Evolutionary conservation across 2,888 invertebrate genomes (phyloP), one percentile per base, ranked within the genome.

Genomic region (Eubasilissa splendida): DNA sequence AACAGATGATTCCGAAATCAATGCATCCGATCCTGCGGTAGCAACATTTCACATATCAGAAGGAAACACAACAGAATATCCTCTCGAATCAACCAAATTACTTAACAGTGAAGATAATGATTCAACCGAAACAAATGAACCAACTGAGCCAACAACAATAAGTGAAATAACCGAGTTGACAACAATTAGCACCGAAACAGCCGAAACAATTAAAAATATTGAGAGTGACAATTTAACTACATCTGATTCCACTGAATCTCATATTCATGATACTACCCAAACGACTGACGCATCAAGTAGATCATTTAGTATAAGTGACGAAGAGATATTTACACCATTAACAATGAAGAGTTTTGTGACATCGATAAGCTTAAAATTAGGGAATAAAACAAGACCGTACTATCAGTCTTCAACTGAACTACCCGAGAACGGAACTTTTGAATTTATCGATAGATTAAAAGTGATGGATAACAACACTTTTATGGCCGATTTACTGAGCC

Each of bases 351-450:
- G 91, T 78, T 89, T 88, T 12, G 89, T 89, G 81, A 91, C 91
- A 71, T 91, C 91, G 2, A 89, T 91, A 5, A 92, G 90, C 85
- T 88, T 90, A 76, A 88, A 91, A 85, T 88, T 92, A 9, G 91
- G 91, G 70, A 89, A 88, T 53, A 83, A 82, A 79, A 82, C 83
- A 10, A 79, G 80, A 65, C 82, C 81, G 4, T 84, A 80, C 53
- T 79, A 33, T 59, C 80, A 58, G 42, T 33, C 68, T 33, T 74
- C 86, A 3, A 85, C 85, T 80, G 80, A 84, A 42, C 85, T 85
- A 77, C 58, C 84, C 3, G 84, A 81, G 73, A 82, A 83, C 33
- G 74, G 70, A 10, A 82, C 73, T n/a, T 71, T 71, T 22, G 33
- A 85, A 71, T 42, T 59, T n/a, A 85, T 85, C 42, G 58, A 84